Conservation (phyloP, 1,140 invertebrate species). For the Schmidtea mediterranea region DNA sequence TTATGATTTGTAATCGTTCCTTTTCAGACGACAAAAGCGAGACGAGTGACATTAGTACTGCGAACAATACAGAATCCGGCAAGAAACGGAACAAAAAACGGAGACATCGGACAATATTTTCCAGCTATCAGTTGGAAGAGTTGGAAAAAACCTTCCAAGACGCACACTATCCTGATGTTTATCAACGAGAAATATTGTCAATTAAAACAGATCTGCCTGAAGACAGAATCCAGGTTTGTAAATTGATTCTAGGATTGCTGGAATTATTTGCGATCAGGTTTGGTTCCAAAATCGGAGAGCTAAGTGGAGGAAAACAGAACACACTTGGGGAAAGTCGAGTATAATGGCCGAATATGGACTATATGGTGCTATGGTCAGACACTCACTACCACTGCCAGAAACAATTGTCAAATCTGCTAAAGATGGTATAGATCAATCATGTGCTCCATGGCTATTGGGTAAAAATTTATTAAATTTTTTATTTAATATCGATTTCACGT, state of each 20-base stretch:
- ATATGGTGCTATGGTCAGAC: constrained; percentile 92
- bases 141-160: constrained; percentile 95
- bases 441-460: constrained; percentile 92
- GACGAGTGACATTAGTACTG: neutral
- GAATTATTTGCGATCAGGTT: constrained; percentile 40
- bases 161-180: constrained; percentile 98
- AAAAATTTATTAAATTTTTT: constrained; percentile 12
- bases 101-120: constrained; percentile 87
- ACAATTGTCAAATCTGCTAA: constrained; percentile 83
- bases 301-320: constrained; percentile 41
- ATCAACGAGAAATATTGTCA: constrained; percentile 91
- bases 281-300: constrained; percentile 28
- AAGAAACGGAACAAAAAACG: constrained; percentile 70
- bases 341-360: constrained; percentile 98
- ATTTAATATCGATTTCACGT: no score
- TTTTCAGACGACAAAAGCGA: neutral
- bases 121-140: constrained; percentile 89
- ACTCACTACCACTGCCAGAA: constrained; percentile 79
- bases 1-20: no score
- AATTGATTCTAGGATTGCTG: constrained; percentile 25
- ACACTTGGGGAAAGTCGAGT: constrained; percentile 89
- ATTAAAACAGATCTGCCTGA: constrained; percentile 97
- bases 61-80: constrained; percentile 26
- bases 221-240: constrained; percentile 97
- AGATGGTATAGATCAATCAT: constrained; percentile 44